Evolutionary conservation across 2,113 vertebrate species (phyloP).

Genomic region (Sardina pilchardus): DNA sequence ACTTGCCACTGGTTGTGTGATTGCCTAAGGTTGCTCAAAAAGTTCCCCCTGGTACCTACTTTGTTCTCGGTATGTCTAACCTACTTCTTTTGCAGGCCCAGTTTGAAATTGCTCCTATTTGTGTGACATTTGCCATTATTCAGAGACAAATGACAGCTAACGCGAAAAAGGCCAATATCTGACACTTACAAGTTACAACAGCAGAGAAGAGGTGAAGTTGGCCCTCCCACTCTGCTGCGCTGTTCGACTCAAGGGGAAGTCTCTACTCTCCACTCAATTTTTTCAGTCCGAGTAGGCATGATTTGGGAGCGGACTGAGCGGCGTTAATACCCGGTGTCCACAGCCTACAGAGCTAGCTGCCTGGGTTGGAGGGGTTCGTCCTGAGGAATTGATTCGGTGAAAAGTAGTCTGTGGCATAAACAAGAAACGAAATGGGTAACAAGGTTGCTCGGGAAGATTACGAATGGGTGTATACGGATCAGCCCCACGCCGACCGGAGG

Average conservation of each 20-base stretch:
- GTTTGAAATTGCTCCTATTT: no score
- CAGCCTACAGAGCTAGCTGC: neutral
- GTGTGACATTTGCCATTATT: no score
- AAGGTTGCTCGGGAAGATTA: slow-evolving; percentile 84
- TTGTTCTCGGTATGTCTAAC: no score
- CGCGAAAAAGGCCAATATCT: neutral
- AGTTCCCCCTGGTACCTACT: no score
- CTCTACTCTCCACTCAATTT: no score
- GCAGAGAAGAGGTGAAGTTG: neutral
- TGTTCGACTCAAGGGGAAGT: neutral
- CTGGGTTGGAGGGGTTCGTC: neutral
- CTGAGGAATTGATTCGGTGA: neutral
- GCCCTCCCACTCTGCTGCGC: neutral
- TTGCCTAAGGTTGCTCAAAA: no score
- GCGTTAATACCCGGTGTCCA: neutral
- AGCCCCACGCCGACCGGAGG: slow-evolving; percentile 88
- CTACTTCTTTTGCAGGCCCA: no score
- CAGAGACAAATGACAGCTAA: no score
- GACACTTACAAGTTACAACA: neutral
- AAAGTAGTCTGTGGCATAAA: neutral
- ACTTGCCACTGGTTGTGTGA: no score
- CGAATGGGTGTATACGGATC: slow-evolving; percentile 93
- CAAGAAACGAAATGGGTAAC: slow-evolving; percentile 77
- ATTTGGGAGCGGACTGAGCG: neutral
- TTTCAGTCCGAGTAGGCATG: neutral